phyloP scores from a whole-genome alignment of 2,113 vertebrate species.

The Lasiurus cinereus region DNA sequence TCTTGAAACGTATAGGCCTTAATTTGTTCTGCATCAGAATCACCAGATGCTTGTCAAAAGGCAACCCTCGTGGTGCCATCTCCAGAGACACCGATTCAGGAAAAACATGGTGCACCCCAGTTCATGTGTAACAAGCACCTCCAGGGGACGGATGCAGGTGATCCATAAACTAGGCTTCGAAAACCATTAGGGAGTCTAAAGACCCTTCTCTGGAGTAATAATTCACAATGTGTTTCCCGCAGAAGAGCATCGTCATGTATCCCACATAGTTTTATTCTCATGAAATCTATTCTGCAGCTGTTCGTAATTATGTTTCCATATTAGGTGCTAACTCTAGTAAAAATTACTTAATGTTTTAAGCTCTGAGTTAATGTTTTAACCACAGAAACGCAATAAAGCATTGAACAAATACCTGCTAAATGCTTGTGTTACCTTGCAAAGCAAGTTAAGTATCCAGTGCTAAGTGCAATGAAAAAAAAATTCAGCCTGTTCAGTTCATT shows the following conservation, averaged over 20 bases:
- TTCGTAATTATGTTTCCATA: conserved; percentile 35
- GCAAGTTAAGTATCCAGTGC: conserved; percentile 29
- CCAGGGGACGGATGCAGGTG: not conserved
- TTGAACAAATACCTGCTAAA: conserved; percentile 46
- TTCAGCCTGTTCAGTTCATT: not conserved
- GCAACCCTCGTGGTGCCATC: not conserved
- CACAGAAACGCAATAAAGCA: conserved; percentile 26
- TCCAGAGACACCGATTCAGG: not conserved
- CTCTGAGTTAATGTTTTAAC: not conserved
- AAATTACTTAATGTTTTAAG: conserved; percentile 6
- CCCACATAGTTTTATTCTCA: not conserved
- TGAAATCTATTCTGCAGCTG: not conserved
- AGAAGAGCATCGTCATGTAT: not conserved
- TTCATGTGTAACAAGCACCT: not conserved
- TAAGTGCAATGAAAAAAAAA: conserved; percentile 13
- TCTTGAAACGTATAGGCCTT: not conserved
- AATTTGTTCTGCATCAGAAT: conserved; percentile 3
- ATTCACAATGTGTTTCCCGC: not conserved
- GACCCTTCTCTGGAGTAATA: not conserved
- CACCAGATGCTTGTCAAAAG: conserved; percentile 21
- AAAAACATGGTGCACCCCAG: not conserved
- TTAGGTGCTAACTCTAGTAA: conserved; percentile 54
- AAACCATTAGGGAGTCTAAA: not conserved
- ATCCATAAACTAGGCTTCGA: not conserved
- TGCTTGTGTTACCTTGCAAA: conserved; percentile 31